phyloP scores from a whole-genome alignment of 2,113 vertebrate genomes.

The Lophura nycthemera region DNA sequence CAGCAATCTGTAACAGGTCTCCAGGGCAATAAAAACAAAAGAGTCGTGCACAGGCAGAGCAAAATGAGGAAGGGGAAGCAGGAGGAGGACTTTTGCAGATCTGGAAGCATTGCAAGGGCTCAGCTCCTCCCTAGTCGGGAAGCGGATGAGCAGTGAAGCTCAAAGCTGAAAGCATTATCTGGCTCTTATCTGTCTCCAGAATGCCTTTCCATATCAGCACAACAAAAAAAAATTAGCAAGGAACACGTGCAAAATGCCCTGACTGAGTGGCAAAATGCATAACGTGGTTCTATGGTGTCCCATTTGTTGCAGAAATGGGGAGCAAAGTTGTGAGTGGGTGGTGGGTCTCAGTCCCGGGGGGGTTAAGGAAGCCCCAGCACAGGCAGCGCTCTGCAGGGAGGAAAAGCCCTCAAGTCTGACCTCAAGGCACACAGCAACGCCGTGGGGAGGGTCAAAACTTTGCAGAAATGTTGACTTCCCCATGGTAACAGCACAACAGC shows the following conservation, averaged over 20 bases:
- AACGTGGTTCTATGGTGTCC: neutral
- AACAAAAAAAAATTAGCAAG: too few relatives aligned
- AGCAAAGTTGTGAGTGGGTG: neutral
- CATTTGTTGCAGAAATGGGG: accelerated
- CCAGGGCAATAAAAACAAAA: neutral
- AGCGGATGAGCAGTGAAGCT: neutral
- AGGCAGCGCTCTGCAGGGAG: neutral
- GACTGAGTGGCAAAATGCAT: accelerated
- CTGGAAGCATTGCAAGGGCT: neutral
- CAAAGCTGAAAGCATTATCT: neutral
- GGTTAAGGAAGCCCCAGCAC: neutral
- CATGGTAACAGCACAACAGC: constrained; percentile 18
- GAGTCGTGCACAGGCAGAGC: accelerated
- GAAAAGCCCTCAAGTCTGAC: neutral
- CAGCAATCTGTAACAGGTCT: neutral
- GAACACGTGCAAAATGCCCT: neutral
- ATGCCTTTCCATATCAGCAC: neutral
- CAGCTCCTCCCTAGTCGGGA: neutral
- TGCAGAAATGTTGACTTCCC: constrained; percentile 7
- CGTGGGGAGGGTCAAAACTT: neutral
- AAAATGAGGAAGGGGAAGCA: neutral
- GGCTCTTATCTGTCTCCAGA: neutral
- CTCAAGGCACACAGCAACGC: neutral
- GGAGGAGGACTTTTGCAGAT: neutral
- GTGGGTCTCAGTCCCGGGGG: neutral